These are phyloP conservation scores for Rostrhamus sociabilis DNA, from an alignment of 2,797 vertebrate genomes.

Conservation along the genomic window DNA sequence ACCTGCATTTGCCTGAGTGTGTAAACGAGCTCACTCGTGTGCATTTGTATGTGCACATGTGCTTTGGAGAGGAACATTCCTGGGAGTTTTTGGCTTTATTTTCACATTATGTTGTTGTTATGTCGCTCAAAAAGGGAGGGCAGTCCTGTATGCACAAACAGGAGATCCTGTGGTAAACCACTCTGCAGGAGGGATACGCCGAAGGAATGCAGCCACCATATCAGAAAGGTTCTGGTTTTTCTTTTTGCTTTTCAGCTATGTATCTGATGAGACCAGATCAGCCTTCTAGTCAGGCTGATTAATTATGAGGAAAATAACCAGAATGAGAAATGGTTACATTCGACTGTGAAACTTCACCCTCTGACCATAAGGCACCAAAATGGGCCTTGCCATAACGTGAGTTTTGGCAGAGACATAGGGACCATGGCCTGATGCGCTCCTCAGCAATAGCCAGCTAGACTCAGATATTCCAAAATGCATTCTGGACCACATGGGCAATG, in stretches of 20 bases:
- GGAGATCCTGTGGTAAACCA: background rate
- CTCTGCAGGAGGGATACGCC: background rate
- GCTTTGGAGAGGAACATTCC: background rate
- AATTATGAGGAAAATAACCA: constrained; percentile 1
- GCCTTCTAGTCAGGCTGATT: background rate
- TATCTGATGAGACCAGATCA: constrained; percentile 8
- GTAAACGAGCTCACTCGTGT: background rate
- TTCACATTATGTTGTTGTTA: constrained; percentile 35
- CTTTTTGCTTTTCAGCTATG: constrained; percentile 7
- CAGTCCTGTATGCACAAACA: background rate
- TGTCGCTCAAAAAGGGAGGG: background rate
- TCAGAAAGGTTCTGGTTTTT: background rate
- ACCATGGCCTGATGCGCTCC: background rate
- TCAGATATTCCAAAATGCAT: background rate
- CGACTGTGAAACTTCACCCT: background rate
- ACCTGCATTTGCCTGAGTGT: background rate
- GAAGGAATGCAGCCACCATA: constrained; percentile 7
- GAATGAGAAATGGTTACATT: background rate
- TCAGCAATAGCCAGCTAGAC: background rate
- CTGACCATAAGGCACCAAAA: background rate
- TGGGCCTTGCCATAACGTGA: background rate
- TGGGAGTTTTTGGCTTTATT: background rate
- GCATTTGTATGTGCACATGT: background rate
- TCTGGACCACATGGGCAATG: background rate
- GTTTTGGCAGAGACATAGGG: background rate